phyloP scores from a whole-genome alignment of 2,888 invertebrate species.

The Mythimna vitellina region DNA sequence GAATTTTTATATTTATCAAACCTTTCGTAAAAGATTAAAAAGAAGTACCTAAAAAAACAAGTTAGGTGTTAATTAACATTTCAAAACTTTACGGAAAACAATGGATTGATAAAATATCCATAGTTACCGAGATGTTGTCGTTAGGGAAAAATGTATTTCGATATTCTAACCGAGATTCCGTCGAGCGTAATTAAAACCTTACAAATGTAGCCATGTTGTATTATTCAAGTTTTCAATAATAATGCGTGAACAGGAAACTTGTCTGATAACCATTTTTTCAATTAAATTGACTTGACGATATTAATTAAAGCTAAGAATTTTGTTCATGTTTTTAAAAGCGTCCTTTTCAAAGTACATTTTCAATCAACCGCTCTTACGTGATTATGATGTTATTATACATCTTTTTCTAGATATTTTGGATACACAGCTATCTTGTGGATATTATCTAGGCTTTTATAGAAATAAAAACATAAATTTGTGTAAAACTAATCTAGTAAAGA shows the following conservation, averaged over 20 bases:
- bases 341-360: no score
- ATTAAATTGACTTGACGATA: constrained; percentile 9
- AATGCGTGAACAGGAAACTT: constrained; percentile 43
- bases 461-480: no score
- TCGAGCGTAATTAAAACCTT: constrained; percentile 42
- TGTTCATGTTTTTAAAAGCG: neutral
- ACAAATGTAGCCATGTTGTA: constrained; percentile 8
- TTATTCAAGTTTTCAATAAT: constrained; percentile 23
- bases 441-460: no score
- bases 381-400: no score
- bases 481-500: no score
- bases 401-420: no score
- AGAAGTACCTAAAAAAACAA: neutral
- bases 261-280: constrained; percentile 20
- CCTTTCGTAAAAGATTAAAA: neutral
- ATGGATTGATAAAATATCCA: constrained; percentile 21
- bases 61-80: constrained; percentile 4
- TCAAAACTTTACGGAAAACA: constrained; percentile 4
- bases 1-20: neutral
- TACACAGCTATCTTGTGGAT: no score
- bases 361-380: no score
- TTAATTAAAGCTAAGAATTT: neutral
- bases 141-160: constrained; percentile 27
- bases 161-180: constrained; percentile 22
- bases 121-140: neutral